A percentile compares a stretch with the other conserved stretches of the same genome.
phyloP scores from a whole-genome alignment of 2,113 vertebrate genomes.

The Seriola aureovittata region DNA sequence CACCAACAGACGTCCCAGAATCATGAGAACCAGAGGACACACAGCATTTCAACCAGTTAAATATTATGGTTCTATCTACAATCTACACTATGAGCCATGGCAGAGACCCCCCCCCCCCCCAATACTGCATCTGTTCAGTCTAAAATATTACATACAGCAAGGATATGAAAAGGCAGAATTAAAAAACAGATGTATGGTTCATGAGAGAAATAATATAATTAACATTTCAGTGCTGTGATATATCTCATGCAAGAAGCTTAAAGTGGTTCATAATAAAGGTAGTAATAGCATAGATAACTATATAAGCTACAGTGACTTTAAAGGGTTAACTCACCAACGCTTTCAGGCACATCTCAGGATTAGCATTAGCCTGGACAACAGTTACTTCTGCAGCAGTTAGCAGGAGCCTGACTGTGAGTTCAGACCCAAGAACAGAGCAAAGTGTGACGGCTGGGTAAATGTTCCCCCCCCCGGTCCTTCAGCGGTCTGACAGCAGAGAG shows the following conservation, averaged over 20 bases:
- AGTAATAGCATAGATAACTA: not conserved
- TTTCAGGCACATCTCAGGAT: not conserved
- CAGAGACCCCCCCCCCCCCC: not conserved
- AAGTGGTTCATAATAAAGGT: not conserved
- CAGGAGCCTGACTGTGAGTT: not conserved
- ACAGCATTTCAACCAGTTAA: not conserved
- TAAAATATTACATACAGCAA: not conserved
- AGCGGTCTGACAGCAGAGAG: too few species aligned
- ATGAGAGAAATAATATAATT: constrained; percentile 3
- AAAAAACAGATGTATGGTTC: not conserved
- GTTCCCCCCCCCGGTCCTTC: too few species aligned
- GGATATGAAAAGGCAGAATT: not conserved
- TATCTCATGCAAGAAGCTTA: constrained; percentile 11
- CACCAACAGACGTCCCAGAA: not conserved
- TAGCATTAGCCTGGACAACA: not conserved
- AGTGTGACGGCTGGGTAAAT: not conserved
- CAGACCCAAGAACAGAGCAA: not conserved
- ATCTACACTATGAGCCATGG: constrained; percentile 1
- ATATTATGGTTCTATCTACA: not conserved
- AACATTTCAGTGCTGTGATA: not conserved
- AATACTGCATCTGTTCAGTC: constrained; percentile 8
- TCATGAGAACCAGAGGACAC: not conserved
- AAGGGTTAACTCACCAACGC: constrained; percentile 12
- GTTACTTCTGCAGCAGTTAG: not conserved
- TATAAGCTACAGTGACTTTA: constrained; percentile 19